Base-by-base conservation (phyloP, 1,140 invertebrate species). In the Luehdorfia chinensis region DNA sequence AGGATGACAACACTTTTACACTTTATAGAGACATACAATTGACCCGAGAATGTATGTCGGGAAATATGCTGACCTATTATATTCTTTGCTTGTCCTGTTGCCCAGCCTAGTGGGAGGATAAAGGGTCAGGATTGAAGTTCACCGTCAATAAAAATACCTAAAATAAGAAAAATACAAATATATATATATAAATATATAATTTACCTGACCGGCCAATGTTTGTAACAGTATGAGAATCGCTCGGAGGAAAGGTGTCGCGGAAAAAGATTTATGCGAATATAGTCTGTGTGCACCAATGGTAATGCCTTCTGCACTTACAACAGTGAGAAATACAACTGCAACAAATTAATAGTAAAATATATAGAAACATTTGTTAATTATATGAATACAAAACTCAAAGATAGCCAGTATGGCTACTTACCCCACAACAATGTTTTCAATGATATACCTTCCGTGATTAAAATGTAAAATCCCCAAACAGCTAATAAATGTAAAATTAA, bases 151-250 rank as follows among this genome's bases (percentile, higher is more conserved):
- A n/a, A n/a, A n/a, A n/a, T n/a, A n/a, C n/a, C n/a, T n/a, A n/a
- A n/a, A 21, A 8, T 5, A 23, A 16, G 27, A 12, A 36, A 28
- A 19, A 8, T 11, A 36, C 2, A 19, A 30, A 8, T 5, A 15
- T 13, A 6, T 8, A n/a, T n/a, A n/a, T n/a, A n/a, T 4, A 27
- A 28, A 5, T n/a, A 15, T 31, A 39, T 39, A 81, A n/a, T n/a
- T n/a, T 71, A 90, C 89, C 79, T 91, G 89, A 50, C 88, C 89
- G 25, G 89, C 83, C 4, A 87, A 56, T 0, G 88, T 89, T 47
- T 90, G 88, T 7, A 84, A 47, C 1, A 88, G 11, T 8, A 90
- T 33, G 1, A 91, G 50, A 8, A 73, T 39, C 0, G 80, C 56
- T 57, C 80, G 81, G 0, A 90, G 49, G 1, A 66, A 33, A 4